These are phyloP conservation scores for Brienomyrus longianalis DNA, from an alignment of 2,113 vertebrate genomes.

Conservation along the genomic window DNA sequence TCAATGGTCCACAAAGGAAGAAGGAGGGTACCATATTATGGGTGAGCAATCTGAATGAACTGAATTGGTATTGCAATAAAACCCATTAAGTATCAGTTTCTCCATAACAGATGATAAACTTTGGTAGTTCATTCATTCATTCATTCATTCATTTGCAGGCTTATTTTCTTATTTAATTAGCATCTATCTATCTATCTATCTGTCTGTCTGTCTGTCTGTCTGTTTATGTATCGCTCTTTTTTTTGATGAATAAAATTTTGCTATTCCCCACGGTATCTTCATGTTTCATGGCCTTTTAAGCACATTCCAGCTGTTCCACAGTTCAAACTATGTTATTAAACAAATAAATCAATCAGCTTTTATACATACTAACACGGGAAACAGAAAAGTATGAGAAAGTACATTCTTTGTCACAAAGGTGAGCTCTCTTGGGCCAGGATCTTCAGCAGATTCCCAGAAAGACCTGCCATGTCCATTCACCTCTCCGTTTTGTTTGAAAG, in stretches of 20 bases:
- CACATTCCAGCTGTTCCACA: not conserved
- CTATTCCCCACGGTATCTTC: not conserved
- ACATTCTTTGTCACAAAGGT: not conserved
- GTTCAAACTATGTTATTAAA: not conserved
- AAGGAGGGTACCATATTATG: not conserved
- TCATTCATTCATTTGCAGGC: not conserved
- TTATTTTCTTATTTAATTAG: not conserved
- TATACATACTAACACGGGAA: not conserved
- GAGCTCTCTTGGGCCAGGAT: not conserved
- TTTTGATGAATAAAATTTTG: not conserved
- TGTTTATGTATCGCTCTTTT: not conserved
- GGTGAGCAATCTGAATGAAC: constrained; percentile 14
- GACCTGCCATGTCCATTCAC: not conserved
- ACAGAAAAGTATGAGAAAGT: not conserved
- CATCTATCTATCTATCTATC: not conserved
- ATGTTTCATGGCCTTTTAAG: not conserved
- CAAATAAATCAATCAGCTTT: not conserved
- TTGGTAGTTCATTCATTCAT: not conserved
- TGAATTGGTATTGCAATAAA: constrained; percentile 14
- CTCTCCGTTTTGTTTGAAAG: not conserved
- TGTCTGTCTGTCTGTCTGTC: not conserved
- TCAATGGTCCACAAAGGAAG: constrained; percentile 22
- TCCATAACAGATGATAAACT: constrained; percentile 17
- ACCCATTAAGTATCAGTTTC: constrained; percentile 5
- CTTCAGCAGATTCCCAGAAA: not conserved